These are phyloP conservation scores for Brachyhypopomus gauderio DNA, from an alignment of 2,113 vertebrate species.

Conservation along the genomic window DNA sequence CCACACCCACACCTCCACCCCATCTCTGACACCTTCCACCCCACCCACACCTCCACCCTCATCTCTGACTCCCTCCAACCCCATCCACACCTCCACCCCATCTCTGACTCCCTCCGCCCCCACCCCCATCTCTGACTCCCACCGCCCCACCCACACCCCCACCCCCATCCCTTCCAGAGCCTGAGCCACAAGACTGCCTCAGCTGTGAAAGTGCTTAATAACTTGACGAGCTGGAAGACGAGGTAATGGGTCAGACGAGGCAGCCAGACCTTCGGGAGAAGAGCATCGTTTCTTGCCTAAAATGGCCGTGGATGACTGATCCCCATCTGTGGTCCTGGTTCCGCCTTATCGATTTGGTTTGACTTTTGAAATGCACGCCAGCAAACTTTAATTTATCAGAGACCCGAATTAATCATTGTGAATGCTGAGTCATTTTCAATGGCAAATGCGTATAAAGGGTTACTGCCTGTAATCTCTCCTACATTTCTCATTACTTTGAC, in stretches of 20 bases:
- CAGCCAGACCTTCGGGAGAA: not conserved
- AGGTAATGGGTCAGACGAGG: constrained; percentile 39
- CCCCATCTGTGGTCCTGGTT: not conserved
- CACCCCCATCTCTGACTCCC: no score
- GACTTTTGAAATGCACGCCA: not conserved
- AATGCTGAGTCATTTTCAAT: not conserved
- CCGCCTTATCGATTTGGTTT: not conserved
- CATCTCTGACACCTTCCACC: no score
- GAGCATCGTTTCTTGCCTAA: not conserved
- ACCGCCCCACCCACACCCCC: not conserved
- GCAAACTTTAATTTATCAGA: no score
- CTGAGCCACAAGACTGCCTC: constrained; percentile 1
- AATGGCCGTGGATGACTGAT: not conserved
- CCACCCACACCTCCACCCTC: constrained; percentile 5
- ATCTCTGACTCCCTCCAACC: not conserved
- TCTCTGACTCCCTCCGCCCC: no score
- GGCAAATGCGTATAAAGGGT: not conserved
- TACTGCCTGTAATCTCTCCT: not conserved
- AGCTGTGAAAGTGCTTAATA: constrained; percentile 31
- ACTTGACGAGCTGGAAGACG: constrained; percentile 27
- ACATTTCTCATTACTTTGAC: not conserved
- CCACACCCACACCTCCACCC: not conserved
- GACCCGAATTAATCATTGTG: not conserved
- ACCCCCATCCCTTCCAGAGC: not conserved
- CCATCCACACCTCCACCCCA: no score